phyloP scores from a whole-genome alignment of 2,113 vertebrate species.

The Noturus placidus region DNA sequence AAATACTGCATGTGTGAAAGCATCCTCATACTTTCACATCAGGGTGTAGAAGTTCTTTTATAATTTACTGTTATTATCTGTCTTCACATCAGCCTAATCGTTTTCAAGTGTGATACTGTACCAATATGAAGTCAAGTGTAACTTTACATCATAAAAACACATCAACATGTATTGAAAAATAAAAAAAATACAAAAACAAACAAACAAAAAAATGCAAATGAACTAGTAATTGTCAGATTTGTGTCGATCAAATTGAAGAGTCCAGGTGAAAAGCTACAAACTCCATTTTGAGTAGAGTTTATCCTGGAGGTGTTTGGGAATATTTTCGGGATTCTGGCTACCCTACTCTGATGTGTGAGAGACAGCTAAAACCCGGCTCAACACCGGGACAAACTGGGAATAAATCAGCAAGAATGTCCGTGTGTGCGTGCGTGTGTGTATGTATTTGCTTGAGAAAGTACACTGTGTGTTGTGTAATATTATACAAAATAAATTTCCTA shows the following conservation, averaged over 20 bases:
- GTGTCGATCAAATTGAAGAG: conserved; percentile 31
- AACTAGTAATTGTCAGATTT: conserved; percentile 28
- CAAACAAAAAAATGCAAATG: not conserved
- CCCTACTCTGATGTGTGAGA: conserved; percentile 72
- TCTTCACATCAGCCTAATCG: not conserved
- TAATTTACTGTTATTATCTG: not conserved
- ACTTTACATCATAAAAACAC: not conserved
- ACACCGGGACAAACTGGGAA: conserved; percentile 59
- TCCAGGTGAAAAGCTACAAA: conserved; percentile 56
- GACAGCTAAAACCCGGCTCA: conserved; percentile 72
- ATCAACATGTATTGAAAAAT: not conserved
- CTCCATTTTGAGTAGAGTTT: conserved; percentile 38
- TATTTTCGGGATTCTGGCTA: conserved; percentile 37
- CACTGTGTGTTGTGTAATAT: not conserved
- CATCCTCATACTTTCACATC: not conserved
- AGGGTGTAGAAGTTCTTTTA: not conserved
- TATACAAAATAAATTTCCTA: not conserved
- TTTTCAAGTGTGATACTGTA: not conserved
- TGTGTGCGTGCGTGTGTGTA: not conserved
- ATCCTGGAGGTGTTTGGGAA: conserved; percentile 44
- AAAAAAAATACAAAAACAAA: not conserved
- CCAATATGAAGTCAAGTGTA: not conserved
- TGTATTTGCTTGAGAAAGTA: not conserved
- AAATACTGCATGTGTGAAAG: not conserved
- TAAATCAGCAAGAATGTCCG: not conserved